Percentiles rank a stretch among this genome's conserved stretches.
These are phyloP conservation scores for Polyergus mexicanus DNA, from an alignment of 1,140 invertebrate species.

Conservation along the genomic window DNA sequence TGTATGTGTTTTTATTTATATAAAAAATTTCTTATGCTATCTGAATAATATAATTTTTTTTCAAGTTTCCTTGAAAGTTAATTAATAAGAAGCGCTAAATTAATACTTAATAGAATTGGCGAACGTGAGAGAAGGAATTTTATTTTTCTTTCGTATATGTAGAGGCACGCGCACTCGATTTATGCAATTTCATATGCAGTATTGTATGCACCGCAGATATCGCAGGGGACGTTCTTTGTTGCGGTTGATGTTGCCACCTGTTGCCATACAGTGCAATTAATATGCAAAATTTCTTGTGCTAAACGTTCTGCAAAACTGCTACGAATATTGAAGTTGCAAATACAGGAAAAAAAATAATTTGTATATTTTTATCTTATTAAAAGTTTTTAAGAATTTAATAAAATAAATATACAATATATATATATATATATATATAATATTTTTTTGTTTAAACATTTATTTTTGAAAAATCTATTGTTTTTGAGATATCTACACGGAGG, in stretches of 20 bases:
- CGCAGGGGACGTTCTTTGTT: background rate
- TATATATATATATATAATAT: too few species aligned
- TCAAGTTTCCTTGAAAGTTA: background rate
- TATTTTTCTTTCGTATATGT: background rate
- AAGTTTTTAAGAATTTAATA: background rate
- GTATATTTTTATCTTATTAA: background rate
- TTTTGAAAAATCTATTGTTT: too few species aligned
- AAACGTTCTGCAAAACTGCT: background rate
- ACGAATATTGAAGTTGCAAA: background rate
- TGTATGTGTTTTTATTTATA: background rate
- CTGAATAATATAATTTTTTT: background rate
- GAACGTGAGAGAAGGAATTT: background rate
- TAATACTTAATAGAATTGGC: background rate
- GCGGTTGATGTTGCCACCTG: slow-evolving; percentile 33
- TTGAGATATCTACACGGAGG: too few species aligned
- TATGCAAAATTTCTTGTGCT: background rate
- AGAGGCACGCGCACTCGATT: background rate
- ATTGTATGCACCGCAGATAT: background rate
- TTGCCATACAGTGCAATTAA: slow-evolving; percentile 23
- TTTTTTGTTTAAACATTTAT: too few species aligned
- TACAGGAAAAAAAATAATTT: background rate
- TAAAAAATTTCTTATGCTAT: background rate
- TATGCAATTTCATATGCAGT: background rate
- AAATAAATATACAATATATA: too few species aligned
- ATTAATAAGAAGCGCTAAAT: background rate